Evolutionary conservation across 2,888 invertebrate species (phyloP).

Genomic region (Cryptops parisi): DNA sequence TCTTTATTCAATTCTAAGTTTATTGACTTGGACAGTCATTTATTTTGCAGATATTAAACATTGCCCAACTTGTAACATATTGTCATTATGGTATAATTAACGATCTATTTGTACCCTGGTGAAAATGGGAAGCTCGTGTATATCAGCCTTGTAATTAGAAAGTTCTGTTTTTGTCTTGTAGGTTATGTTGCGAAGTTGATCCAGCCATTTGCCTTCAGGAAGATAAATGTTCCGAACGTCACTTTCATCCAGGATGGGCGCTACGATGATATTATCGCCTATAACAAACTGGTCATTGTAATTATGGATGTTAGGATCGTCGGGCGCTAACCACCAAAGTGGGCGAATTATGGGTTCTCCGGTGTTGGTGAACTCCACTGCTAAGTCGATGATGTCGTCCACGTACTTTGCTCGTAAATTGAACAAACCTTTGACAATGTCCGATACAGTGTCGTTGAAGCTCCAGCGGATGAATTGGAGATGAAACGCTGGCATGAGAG

Average conservation of each 20-base stretch:
- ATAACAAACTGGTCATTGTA: constrained; percentile 52
- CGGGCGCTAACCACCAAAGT: constrained; percentile 70
- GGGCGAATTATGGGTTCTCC: constrained; percentile 64
- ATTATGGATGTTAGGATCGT: constrained; percentile 42
- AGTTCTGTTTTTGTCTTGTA: too few species aligned
- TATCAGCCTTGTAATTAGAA: not conserved
- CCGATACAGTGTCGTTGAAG: constrained; percentile 44
- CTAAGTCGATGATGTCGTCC: constrained; percentile 41
- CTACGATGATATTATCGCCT: constrained; percentile 59
- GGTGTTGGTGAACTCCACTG: constrained; percentile 39
- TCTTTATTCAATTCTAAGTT: too few species aligned
- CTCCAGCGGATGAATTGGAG: constrained; percentile 69
- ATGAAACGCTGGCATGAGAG: constrained; percentile 63
- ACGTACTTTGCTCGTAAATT: constrained; percentile 46
- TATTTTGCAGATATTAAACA: too few species aligned
- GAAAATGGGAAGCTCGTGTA: not conserved
- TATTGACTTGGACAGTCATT: too few species aligned
- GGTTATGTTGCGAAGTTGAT: too few species aligned
- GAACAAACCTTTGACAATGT: constrained; percentile 47
- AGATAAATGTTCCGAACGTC: constrained; percentile 54
- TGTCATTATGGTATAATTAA: too few species aligned
- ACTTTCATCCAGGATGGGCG: constrained; percentile 48
- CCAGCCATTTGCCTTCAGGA: constrained; percentile 55
- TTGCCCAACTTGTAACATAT: too few species aligned
- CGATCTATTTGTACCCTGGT: too few species aligned